These are phyloP conservation scores for Cryptotermes secundus DNA, from an alignment of 1,140 invertebrate species.

Conservation along the genomic window DNA sequence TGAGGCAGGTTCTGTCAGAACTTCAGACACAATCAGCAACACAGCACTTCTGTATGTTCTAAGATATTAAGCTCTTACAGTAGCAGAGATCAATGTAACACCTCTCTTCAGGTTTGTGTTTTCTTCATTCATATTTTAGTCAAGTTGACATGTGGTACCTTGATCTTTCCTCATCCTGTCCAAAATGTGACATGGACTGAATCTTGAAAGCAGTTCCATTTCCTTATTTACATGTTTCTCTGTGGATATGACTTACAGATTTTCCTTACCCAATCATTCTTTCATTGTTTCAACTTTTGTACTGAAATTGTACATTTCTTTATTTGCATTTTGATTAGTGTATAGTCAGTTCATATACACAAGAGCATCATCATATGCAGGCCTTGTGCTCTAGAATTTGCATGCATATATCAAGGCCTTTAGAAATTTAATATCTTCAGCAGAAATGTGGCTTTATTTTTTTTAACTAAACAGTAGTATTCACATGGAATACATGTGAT, in stretches of 20 bases:
- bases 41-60: slow-evolving; percentile 6
- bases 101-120: background rate
- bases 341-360: no score
- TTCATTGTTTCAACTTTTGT: no score
- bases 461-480: no score
- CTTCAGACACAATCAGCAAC: background rate
- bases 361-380: no score
- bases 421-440: no score
- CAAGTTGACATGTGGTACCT: background rate
- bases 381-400: no score
- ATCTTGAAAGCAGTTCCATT: background rate
- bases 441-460: no score
- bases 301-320: no score
- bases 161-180: background rate
- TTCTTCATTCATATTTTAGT: background rate
- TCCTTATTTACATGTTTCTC: background rate
- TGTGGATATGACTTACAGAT: background rate
- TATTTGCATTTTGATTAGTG: no score
- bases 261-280: no score
- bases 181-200: background rate
- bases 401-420: no score
- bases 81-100: background rate
- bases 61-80: background rate
- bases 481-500: no score
- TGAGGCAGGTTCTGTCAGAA: slow-evolving; percentile 8